Conservation (phyloP, 2,797 vertebrate genomes). For the Alexandromys oeconomus region DNA sequence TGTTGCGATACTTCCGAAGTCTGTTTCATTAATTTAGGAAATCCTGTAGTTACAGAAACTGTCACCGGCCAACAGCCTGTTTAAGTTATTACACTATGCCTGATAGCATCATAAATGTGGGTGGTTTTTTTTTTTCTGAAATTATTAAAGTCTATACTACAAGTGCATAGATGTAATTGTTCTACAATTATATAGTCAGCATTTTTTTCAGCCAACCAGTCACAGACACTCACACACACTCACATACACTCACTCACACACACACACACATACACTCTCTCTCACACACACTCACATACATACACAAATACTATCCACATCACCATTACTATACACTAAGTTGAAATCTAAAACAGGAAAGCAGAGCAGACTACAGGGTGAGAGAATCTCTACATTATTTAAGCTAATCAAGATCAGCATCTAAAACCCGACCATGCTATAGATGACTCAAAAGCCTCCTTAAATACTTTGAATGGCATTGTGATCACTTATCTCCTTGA, state of each 20-base stretch:
- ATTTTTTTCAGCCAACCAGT: not conserved
- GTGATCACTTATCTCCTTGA: not conserved
- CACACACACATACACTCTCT: not conserved
- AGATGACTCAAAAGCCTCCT: not conserved
- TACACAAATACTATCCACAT: not conserved
- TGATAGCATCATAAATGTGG: not conserved
- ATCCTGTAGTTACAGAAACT: not conserved
- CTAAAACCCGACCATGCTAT: not conserved
- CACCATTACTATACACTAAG: not conserved
- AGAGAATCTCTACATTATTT: slow-evolving; percentile 13
- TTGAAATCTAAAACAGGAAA: slow-evolving; percentile 84
- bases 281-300: not conserved
- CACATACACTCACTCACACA: not conserved
- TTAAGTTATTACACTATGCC: not conserved
- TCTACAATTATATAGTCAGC: not conserved
- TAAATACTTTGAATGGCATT: not conserved
- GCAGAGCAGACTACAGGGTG: not conserved
- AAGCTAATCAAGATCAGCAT: not conserved
- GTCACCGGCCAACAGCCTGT: not conserved
- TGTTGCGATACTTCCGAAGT: not conserved
- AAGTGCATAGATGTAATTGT: not conserved
- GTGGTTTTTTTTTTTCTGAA: not conserved
- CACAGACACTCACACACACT: not conserved
- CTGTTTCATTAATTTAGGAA: not conserved
- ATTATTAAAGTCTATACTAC: not conserved